phyloP scores from a whole-genome alignment of 1,140 invertebrate genomes.

The Olivierus martensii region DNA sequence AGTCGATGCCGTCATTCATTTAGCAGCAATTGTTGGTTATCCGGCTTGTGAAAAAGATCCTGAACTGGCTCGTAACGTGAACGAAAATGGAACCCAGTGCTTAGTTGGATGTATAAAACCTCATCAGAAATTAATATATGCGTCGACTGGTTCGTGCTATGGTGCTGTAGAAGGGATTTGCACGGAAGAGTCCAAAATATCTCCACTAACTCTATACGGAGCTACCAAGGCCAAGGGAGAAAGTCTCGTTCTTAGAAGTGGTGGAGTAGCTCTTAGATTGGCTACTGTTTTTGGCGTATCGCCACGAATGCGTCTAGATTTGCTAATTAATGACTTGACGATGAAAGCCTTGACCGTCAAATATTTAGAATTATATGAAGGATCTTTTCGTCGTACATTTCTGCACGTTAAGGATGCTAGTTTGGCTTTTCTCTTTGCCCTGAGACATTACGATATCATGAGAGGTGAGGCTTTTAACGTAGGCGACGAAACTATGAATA shows the following conservation, averaged over 20 bases:
- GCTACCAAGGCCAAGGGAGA: slow-evolving; percentile 21
- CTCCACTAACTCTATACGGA: slow-evolving; percentile 23
- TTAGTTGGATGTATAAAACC: slow-evolving; percentile 15
- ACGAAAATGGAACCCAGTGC: slow-evolving; percentile 17
- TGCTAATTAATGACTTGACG: slow-evolving; percentile 22
- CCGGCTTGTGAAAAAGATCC: slow-evolving; percentile 24
- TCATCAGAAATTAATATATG: slow-evolving; percentile 22
- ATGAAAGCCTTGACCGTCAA: slow-evolving; percentile 13
- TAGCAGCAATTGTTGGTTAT: slow-evolving; percentile 25
- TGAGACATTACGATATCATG: slow-evolving; percentile 21
- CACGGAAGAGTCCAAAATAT: slow-evolving; percentile 21
- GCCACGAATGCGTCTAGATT: slow-evolving; percentile 22
- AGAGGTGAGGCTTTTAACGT: slow-evolving; percentile 22
- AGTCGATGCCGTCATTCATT: slow-evolving; percentile 22
- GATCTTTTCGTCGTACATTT: slow-evolving; percentile 22
- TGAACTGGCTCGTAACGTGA: slow-evolving; percentile 15
- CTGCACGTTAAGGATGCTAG: slow-evolving; percentile 23
- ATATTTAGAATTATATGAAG: slow-evolving; percentile 21
- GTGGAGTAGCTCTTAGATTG: slow-evolving; percentile 19
- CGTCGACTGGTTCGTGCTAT: slow-evolving; percentile 25
- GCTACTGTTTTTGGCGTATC: slow-evolving; percentile 24
- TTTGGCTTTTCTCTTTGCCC: slow-evolving; percentile 20
- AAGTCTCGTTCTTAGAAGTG: slow-evolving; percentile 10
- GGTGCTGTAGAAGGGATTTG: slow-evolving; percentile 22
- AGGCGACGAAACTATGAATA: slow-evolving; percentile 23